phyloP scores from a whole-genome alignment of 2,113 vertebrate species.

The Oriolus oriolus region DNA sequence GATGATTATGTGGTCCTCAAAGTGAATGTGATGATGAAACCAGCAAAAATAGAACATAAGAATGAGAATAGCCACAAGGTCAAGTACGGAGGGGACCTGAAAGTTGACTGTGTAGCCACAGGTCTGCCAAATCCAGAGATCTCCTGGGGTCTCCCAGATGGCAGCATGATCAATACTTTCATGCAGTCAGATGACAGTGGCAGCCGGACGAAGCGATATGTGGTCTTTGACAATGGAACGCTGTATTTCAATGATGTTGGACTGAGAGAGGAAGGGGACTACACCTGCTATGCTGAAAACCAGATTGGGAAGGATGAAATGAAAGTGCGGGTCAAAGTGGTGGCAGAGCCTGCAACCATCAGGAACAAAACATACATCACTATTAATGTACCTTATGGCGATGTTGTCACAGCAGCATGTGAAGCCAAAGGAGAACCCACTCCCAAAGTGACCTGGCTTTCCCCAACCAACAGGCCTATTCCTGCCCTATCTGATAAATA shows the following conservation, averaged over 20 bases:
- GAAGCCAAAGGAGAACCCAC: conserved; percentile 78
- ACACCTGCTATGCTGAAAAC: conserved; percentile 91
- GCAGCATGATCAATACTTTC: conserved; percentile 82
- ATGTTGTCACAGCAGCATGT: conserved; percentile 74
- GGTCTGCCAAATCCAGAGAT: conserved; percentile 88
- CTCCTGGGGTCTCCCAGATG: conserved; percentile 89
- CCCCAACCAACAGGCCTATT: conserved; percentile 79
- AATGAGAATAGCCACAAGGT: conserved; percentile 78
- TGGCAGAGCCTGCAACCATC: conserved; percentile 72
- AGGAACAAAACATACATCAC: conserved; percentile 56
- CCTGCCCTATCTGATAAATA: conserved; percentile 77
- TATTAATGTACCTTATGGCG: conserved; percentile 78
- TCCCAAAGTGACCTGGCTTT: conserved; percentile 82
- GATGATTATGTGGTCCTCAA: conserved; percentile 81
- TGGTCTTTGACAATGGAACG: conserved; percentile 89
- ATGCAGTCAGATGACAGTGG: conserved; percentile 72
- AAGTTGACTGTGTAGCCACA: conserved; percentile 89
- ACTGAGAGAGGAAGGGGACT: conserved; percentile 83
- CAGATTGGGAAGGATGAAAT: conserved; percentile 89
- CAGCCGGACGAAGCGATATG: conserved; percentile 76
- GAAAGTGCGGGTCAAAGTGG: conserved; percentile 83
- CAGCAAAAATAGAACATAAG: conserved; percentile 86
- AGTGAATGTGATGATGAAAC: conserved; percentile 82
- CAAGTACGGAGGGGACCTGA: conserved; percentile 77
- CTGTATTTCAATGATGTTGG: conserved; percentile 87